phyloP scores from a whole-genome alignment of 2,888 invertebrate genomes.

The Acronicta leporina region DNA sequence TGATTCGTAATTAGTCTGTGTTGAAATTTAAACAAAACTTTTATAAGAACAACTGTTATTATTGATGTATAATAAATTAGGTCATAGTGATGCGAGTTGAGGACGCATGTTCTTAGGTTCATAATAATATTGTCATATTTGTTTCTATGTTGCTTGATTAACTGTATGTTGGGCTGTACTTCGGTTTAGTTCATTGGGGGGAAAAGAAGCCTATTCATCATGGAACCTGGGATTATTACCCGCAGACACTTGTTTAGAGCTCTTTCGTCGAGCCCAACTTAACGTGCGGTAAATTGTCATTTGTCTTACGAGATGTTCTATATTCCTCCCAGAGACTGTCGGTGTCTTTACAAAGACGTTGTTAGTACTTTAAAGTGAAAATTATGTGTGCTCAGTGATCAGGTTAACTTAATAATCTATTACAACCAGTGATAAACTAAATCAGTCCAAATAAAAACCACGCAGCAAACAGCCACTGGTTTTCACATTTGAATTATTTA shows the following conservation, averaged over 20 bases:
- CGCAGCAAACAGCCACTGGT: not conserved
- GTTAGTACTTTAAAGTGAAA: constrained; percentile 12
- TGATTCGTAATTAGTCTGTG: constrained; percentile 68
- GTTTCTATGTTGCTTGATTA: constrained; percentile 35
- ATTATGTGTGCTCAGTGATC: constrained; percentile 11
- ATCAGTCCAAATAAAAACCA: not conserved
- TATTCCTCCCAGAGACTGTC: not conserved
- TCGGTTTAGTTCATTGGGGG: constrained; percentile 18
- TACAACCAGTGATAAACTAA: constrained; percentile 7
- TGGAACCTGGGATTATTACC: not conserved
- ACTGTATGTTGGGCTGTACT: constrained; percentile 17
- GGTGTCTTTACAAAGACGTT: not conserved
- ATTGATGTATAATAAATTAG: constrained; percentile 75
- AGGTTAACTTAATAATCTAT: constrained; percentile 10
- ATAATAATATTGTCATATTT: constrained; percentile 50
- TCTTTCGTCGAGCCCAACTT: no score
- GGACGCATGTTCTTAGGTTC: constrained; percentile 57
- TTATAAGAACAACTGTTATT: constrained; percentile 80
- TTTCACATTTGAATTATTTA: not conserved
- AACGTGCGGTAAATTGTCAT: not conserved
- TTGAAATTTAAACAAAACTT: constrained; percentile 74
- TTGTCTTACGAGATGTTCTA: no score
- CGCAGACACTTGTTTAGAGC: not conserved
- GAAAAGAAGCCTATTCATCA: no score
- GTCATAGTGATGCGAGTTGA: constrained; percentile 69